Evolutionary conservation across 2,113 vertebrate species (phyloP), one percentile per base, ranked within the genome.

Genomic region (Oryzias javanicus): DNA sequence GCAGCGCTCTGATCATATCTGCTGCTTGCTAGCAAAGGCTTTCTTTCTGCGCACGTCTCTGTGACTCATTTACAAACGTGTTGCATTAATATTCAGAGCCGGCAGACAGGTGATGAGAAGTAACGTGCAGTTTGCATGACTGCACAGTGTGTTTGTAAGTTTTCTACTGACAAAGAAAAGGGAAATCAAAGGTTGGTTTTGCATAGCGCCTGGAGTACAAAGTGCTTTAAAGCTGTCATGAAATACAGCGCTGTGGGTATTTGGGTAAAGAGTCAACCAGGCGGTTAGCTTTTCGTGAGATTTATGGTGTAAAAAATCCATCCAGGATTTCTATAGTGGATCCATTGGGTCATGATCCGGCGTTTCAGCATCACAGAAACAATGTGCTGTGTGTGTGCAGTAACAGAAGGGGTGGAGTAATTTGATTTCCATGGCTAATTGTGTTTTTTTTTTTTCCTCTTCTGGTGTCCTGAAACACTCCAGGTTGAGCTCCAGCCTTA

Each of bases 61-160:
- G 56, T 79, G 82, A 80, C 66, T 84, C 72, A 69, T 67, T 82
- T 77, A 46, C 64, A 78, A 81, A 87, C 82, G 82, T 75, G 82
- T 76, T 72, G 86, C 63, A 79, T 90, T 89, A 84, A 90, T 90
- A 89, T 89, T 85, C 77, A 74, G 61, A 69, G 71, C 81, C 25
- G 49, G 77, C 42, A 82, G 81, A 85, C 82, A 85, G 82, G 80
- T 86, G 84, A 81, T 58, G 55, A 67, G 80, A 80, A 81, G 84
- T 81, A 80, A 66, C 82, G 59, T 46, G 73, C 49, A 17, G 84
- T 78, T 86, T 89, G 82, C 73, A 80, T 13, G 81, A 75, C 49
- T 56, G 57, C 57, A 44, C 46, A 46, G 56, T 52, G 65, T 62
- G 67, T 49, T 56, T 50, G 54, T 49, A 70, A 67, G 55, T 71